Base-by-base conservation (phyloP, 2,113 vertebrate species). In the Gnathonemus echidnorhynchus region DNA sequence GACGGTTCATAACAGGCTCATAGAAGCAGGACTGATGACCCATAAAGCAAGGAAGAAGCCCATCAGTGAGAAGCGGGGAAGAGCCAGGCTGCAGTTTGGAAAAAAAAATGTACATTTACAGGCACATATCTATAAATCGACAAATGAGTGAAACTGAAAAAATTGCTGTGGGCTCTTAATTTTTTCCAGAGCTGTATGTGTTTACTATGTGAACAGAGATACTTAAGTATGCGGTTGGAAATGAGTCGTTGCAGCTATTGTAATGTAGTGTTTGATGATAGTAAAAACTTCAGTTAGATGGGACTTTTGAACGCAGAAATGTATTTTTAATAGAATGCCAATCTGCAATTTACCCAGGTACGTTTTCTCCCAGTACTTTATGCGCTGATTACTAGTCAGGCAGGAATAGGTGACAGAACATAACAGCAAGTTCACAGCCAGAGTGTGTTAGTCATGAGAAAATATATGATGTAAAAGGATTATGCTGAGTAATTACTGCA, bases 341-440 rank as follows among this genome's bases (percentile, higher is more conserved):
- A 70, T 70, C n/a, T 70, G 3, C 27, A 31, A 13, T 70, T 42
- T 80, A 39, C 74, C 74, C 74, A 80, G 74, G 35, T 80, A 80
- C 74, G 17, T 39, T 80, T 42, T 42, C 35, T 35, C 15, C 31
- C 35, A 80, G 74, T 42, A 42, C 74, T 39, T 80, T 21, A 80
- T 80, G 74, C 74, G 5, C 74, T 80, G 15, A 80, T 80, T 80
- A 80, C 74, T 39, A 80, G 74, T 17, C 74, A 80, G 74, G 15
- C 74, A 80, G 74, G 35, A 80, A 80, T 80, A 80, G 74, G 74
- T 80, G 74, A 80, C 74, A 80, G 74, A 80, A 80, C 74, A 80
- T 80, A 80, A 80, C 74, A 39, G 74, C 74, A 80, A 35, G 35
- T 80, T 80, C 74, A 80, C 74, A 80, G 74, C 74, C 74, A 80